A percentile compares a stretch with the other conserved stretches of the same genome.
phyloP scores from a whole-genome alignment of 2,113 vertebrate genomes.

The Oryzias melastigma region DNA sequence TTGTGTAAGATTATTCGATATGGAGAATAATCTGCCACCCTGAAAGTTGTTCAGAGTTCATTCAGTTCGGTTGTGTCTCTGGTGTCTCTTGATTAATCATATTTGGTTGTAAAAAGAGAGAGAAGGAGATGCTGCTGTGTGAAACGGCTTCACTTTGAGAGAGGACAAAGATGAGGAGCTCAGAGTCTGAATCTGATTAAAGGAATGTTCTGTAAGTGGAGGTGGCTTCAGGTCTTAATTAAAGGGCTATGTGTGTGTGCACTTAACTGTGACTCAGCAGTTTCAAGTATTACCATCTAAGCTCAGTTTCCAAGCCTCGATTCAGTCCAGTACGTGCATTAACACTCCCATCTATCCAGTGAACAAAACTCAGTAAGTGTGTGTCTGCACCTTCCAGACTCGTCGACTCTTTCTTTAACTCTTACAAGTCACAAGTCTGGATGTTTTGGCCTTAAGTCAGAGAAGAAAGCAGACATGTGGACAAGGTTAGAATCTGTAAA shows the following conservation, averaged over 20 bases:
- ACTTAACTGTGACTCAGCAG: constrained; percentile 68
- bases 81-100: background rate
- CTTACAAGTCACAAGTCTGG: constrained; percentile 6
- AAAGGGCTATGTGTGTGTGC: constrained; percentile 35
- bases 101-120: background rate
- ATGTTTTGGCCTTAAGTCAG: constrained; percentile 35
- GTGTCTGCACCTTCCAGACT: constrained; percentile 15
- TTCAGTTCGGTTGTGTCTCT: background rate
- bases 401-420: constrained; percentile 20
- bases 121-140: background rate
- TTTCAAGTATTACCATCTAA: constrained; percentile 64
- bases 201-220: constrained; percentile 50
- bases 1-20: background rate
- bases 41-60: background rate
- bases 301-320: constrained; percentile 60
- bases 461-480: constrained; percentile 15
- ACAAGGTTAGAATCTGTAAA: constrained; percentile 8
- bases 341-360: constrained; percentile 32
- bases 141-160: constrained; percentile 14
- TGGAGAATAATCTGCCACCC: background rate
- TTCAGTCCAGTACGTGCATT: constrained; percentile 60
- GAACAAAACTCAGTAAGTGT: constrained; percentile 32
- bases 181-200: constrained; percentile 50
- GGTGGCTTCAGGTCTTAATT: constrained; percentile 58
- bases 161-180: constrained; percentile 46